Evolutionary conservation across 2,797 vertebrate species (phyloP), one percentile per base, ranked within the genome.

Genomic region (Xiphophorus birchmanni): DNA sequence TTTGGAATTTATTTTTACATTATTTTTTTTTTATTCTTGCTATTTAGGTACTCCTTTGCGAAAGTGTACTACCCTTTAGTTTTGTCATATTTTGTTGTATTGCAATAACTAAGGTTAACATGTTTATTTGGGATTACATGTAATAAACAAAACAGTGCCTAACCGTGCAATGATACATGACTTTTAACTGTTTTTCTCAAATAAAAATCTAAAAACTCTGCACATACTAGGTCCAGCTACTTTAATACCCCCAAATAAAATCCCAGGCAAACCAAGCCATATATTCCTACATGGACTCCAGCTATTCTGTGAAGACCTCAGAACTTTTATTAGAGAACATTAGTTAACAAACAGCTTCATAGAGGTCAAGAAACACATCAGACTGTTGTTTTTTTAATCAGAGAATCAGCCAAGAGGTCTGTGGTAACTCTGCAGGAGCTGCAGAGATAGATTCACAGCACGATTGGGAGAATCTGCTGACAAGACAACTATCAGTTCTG

Each of bases 381-480:
- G 13, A 73, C 40, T n/a, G 10, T n/a, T 44, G 11, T 26, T 42
- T 29, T 58, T 42, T 32, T 32, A 69, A 73, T 73, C n/a, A 4
- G 3, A 47, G 15, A 32, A 47, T 73, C 26, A 72, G 69, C 42
- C 40, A 72, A 45, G 42, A 60, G n/a, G 56, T 29, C 12, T 5
- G 0, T 37, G 2, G 29, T 65, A 65, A 29, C 69, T 2, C 37
- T n/a, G 65, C 21, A 42, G 37, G 23, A 26, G 18, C 65, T 42
- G 37, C 42, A 45, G 67, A 71, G 11, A 71, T 42, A 6, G 67
- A 42, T 44, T 13, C 42, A 15, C 42, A 45, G 42, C 69, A 45
- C 13, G 26, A n/a, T 2, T 73, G 69, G 69, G 42, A 73, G 44
- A 29, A 73, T 32, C 44, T 73, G 69, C 69, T 73, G 69, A 73